Percentiles rank a stretch among this genome's conserved stretches.
These are phyloP conservation scores for Erpetoichthys calabaricus DNA, from an alignment of 2,797 vertebrate species.

Conservation along the genomic window DNA sequence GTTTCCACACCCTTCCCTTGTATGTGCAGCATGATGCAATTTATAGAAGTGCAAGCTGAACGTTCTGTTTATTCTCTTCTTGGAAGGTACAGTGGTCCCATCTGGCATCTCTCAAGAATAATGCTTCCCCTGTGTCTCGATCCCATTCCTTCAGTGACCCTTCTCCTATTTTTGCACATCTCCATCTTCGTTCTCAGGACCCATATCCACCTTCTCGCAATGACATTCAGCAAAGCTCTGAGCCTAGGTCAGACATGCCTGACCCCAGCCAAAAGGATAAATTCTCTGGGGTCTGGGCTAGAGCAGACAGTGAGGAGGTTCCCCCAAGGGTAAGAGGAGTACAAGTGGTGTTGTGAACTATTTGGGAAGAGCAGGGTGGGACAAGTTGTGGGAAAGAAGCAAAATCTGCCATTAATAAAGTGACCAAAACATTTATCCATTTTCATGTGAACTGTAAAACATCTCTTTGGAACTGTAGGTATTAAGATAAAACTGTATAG, in stretches of 20 bases:
- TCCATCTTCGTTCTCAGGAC: conserved; percentile 90
- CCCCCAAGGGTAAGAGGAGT: conserved; percentile 41
- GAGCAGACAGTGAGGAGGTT: conserved; percentile 52
- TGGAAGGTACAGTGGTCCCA: conserved; percentile 83
- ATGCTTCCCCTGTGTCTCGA: conserved; percentile 62
- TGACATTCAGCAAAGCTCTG: conserved; percentile 67
- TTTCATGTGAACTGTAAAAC: no score
- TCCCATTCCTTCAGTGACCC: conserved; percentile 81
- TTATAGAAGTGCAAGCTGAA: conserved; percentile 45
- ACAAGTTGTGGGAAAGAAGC: no score
- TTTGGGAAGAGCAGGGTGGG: no score
- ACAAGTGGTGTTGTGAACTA: no score
- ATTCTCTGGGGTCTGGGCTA: conserved; percentile 46
- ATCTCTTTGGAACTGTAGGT: no score
- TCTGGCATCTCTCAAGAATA: conserved; percentile 83
- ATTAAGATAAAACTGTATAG: no score
- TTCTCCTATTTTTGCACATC: conserved; percentile 81
- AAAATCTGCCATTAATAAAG: no score
- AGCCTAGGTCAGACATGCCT: conserved; percentile 64
- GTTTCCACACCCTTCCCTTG: conserved; percentile 30
- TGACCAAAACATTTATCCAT: no score
- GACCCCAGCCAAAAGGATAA: conserved; percentile 61
- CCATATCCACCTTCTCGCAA: conserved; percentile 77
- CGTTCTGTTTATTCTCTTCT: conserved; percentile 66
- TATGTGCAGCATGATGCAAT: conserved; percentile 27